Evolutionary conservation across 2,888 invertebrate species (phyloP), one percentile per base, ranked within the genome.

Genomic region (Phyllotreta cruciferae): DNA sequence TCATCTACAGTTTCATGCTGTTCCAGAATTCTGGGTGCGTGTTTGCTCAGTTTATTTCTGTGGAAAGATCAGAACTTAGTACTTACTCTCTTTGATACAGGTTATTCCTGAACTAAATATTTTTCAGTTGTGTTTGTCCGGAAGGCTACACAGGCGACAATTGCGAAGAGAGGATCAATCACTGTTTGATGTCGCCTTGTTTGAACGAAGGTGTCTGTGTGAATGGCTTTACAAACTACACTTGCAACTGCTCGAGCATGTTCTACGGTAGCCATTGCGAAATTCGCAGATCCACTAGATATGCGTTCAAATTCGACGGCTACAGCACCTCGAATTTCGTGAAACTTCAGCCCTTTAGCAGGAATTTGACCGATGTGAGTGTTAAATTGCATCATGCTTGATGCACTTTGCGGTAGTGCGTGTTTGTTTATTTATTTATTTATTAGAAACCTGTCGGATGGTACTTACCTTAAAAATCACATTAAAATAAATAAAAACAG

Each of bases 311-410:
- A 58, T 89, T 88, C 72, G 79, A 81, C 1, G 80, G 83, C 61
- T 83, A 86, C 14, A 85, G 85, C 36, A 84, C 83, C 0, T 83
- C 83, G n/a, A 85, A 88, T 74, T 88, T 85, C 71, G 83, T 86
- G 0, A 79, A 83, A 68, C 70, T 86, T 42, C 78, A 81, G 36
- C 85, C 85, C 1, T 83, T 85, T 1, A 70, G 72, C 1, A 75
- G 79, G 11, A 80, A 83, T 75, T 73, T 87, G 11, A 76, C 76
- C 1, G 81, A 83, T 78, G 85, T 85, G 78, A 60, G 52, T 52
- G 9, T n/a, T 35, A 4, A 24, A 4, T 24, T 24, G 61, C 67
- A 63, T 36, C 11, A 60, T 9, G n/a, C 4, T 3, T 24, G 24
- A 24, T 24, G 24, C 24, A 24, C 24, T 24, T 24, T 24, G 4